phyloP scores from a whole-genome alignment of 2,888 invertebrate species.

The Amiota minor region DNA sequence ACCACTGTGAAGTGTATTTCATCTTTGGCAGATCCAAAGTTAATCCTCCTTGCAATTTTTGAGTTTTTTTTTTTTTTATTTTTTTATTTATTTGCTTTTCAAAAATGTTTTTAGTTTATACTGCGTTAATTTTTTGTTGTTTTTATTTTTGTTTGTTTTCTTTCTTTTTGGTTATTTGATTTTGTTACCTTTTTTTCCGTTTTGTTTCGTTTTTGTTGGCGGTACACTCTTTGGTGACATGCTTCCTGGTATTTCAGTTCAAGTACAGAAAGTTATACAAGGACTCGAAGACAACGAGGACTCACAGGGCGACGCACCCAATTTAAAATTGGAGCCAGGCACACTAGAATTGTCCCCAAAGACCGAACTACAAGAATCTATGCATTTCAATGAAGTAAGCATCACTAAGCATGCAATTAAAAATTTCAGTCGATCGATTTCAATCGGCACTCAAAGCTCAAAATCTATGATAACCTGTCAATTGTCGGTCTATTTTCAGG shows the following conservation, averaged over 20 bases:
- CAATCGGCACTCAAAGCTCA: neutral
- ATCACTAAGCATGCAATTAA: conserved; percentile 25
- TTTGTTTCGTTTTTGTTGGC: conserved; percentile 59
- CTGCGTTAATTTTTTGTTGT: conserved; percentile 43
- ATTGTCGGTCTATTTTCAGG: conserved; percentile 53
- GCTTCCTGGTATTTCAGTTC: conserved; percentile 74
- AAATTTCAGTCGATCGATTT: neutral
- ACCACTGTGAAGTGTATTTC: too few species aligned
- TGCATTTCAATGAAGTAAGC: conserved; percentile 70
- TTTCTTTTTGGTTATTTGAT: conserved; percentile 47
- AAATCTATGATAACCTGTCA: neutral
- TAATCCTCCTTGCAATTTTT: conserved; percentile 33
- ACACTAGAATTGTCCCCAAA: conserved; percentile 74
- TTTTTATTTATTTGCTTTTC: conserved; percentile 29
- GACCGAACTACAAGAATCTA: conserved; percentile 73
- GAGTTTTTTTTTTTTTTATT: conserved; percentile 36
- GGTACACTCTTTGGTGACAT: conserved; percentile 72
- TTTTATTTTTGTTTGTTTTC: conserved; percentile 50
- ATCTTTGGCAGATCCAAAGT: too few species aligned
- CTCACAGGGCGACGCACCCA: conserved; percentile 73
- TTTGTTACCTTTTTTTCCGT: conserved; percentile 50
- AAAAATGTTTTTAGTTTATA: conserved; percentile 14
- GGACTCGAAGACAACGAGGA: conserved; percentile 74
- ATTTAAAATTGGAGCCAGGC: conserved; percentile 73
- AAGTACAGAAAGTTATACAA: conserved; percentile 74